A percentile compares a stretch with the other conserved stretches of the same genome.
Conservation (phyloP, 2,797 vertebrate genomes). For the Coilia nasus region DNA sequence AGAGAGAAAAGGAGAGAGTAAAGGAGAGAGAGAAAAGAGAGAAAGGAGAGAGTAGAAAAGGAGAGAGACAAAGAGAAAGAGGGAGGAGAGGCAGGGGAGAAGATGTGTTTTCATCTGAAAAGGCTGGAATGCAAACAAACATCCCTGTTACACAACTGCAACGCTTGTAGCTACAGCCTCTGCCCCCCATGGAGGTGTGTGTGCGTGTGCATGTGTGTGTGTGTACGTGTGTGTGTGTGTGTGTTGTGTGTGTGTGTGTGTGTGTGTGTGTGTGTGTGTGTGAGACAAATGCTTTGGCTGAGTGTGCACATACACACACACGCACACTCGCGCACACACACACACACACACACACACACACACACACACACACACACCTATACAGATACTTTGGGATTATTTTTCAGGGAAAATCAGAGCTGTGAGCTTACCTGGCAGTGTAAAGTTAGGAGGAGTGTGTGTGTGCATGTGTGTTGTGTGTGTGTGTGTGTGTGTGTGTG, state of each 20-base stretch:
- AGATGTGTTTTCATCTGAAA: background rate
- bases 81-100: background rate
- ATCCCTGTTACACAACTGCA: background rate
- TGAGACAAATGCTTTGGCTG: background rate
- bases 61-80: too few relatives aligned
- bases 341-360: background rate
- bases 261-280: too few relatives aligned
- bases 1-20: background rate
- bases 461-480: background rate
- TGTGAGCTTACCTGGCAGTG: constrained; percentile 33
- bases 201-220: too few relatives aligned
- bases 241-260: too few relatives aligned
- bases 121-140: background rate
- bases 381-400: constrained; percentile 42
- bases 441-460: constrained; percentile 46
- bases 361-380: background rate
- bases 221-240: too few relatives aligned
- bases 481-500: background rate
- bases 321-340: constrained; percentile 15
- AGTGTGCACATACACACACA: background rate
- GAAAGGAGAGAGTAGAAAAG: too few relatives aligned
- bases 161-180: background rate
- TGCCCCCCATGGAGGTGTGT: too few relatives aligned
- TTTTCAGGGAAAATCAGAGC: constrained; percentile 56
- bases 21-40: too few relatives aligned